Evolutionary conservation across 1,140 invertebrate genomes (phyloP).

Genomic region (Drosophila teissieri): DNA sequence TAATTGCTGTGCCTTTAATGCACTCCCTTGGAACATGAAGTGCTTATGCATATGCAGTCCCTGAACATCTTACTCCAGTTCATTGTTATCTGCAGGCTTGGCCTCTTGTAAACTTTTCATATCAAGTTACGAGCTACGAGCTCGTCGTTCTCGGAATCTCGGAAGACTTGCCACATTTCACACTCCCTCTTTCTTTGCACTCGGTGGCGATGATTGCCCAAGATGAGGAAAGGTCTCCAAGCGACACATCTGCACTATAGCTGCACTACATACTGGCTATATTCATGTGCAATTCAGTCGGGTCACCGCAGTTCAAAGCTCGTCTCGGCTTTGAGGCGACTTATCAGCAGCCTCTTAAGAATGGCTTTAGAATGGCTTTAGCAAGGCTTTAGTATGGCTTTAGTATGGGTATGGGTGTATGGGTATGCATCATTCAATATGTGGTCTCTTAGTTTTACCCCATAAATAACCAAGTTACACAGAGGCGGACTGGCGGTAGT

Average conservation of each 20-base stretch:
- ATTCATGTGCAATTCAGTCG: conserved; percentile 40
- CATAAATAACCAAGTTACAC: conserved; percentile 29
- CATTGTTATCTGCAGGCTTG: conserved; percentile 67
- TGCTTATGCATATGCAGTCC: conserved; percentile 25
- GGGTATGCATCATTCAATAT: conserved; percentile 14
- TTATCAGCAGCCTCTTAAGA: conserved; percentile 18
- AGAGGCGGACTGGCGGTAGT: conserved; percentile 1
- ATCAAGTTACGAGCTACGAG: conserved; percentile 73
- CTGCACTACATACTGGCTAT: too few species aligned
- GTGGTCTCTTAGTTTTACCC: background rate
- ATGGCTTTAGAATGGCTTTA: too few species aligned
- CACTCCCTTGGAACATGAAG: conserved; percentile 41
- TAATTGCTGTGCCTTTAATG: conserved; percentile 54
- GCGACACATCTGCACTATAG: conserved; percentile 32
- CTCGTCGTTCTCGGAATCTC: conserved; percentile 58
- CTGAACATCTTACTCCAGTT: conserved; percentile 17
- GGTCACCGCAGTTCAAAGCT: conserved; percentile 31
- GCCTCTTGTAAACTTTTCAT: conserved; percentile 78
- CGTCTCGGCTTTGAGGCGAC: background rate
- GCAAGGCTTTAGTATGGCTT: too few species aligned
- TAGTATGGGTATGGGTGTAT: background rate
- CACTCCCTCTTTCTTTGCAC: conserved; percentile 8
- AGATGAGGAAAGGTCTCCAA: conserved; percentile 44
- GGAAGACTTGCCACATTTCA: conserved; percentile 74
- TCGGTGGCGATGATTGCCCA: conserved; percentile 51